These are phyloP conservation scores for Pangasius macronema DNA, from an alignment of 2,797 vertebrate genomes.

Conservation along the genomic window DNA sequence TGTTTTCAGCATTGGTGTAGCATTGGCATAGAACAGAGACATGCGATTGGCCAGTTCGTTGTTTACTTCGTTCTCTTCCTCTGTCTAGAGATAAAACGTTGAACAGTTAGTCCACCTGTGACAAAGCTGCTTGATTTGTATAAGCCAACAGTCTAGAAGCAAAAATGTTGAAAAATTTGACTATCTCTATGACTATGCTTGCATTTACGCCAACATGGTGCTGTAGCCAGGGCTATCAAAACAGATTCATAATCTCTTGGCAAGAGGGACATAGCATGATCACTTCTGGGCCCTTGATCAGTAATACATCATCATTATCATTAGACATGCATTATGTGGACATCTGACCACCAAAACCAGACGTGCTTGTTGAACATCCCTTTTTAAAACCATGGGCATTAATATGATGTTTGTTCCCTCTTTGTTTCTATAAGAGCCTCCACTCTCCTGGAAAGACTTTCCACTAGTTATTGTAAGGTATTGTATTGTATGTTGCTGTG, in stretches of 20 bases:
- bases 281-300: background rate
- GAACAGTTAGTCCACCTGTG: background rate
- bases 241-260: background rate
- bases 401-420: background rate
- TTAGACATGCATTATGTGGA: background rate
- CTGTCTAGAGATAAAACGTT: constrained; percentile 73
- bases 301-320: background rate
- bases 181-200: background rate
- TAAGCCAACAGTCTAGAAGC: too few species aligned
- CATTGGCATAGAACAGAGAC: constrained; percentile 96
- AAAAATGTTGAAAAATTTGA: background rate
- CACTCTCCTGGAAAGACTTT: background rate
- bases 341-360: background rate
- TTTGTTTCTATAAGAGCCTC: background rate
- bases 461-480: background rate
- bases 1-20: constrained; percentile 97
- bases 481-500: too few species aligned
- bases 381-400: background rate
- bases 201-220: background rate
- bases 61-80: constrained; percentile 91
- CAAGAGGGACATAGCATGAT: background rate
- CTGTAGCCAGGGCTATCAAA: background rate
- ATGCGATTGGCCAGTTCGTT: constrained; percentile 98
- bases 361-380: background rate
- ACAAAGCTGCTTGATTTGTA: background rate